Percentiles rank a stretch among this genome's conserved stretches.
Evolutionary conservation across 2,888 invertebrate genomes (phyloP).

Genomic region (Nycteola revayana): DNA sequence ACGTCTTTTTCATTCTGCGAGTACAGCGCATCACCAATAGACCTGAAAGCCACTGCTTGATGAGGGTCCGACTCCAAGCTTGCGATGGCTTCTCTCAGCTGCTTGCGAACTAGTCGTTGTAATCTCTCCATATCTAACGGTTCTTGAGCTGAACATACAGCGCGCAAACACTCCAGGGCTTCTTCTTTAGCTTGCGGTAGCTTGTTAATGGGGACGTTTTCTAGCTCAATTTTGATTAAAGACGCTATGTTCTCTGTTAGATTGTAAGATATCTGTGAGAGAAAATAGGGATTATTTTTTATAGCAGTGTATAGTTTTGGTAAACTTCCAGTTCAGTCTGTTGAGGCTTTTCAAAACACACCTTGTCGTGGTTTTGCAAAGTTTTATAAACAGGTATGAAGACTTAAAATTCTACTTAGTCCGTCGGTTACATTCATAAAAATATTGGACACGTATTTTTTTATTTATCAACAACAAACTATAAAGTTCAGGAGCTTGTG

Average conservation of each 20-base stretch:
- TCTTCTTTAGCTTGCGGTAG: constrained; percentile 83
- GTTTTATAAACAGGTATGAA: too few relatives aligned
- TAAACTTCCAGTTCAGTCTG: too few relatives aligned
- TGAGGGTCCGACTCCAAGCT: constrained; percentile 90
- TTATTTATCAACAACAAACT: too few relatives aligned
- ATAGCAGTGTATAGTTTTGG: too few relatives aligned
- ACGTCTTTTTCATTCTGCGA: constrained; percentile 88
- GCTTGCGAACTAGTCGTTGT: constrained; percentile 86
- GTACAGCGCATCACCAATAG: constrained; percentile 92
- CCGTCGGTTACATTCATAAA: too few relatives aligned
- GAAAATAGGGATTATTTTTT: too few relatives aligned
- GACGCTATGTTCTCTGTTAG: constrained; percentile 88
- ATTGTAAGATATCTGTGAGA: constrained; percentile 84
- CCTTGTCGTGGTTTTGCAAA: too few relatives aligned
- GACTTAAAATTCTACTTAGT: too few relatives aligned
- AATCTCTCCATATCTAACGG: constrained; percentile 89
- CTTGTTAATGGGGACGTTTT: constrained; percentile 88
- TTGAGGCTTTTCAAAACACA: too few relatives aligned
- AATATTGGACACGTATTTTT: too few relatives aligned
- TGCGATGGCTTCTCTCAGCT: constrained; percentile 85
- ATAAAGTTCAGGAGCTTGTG: too few relatives aligned
- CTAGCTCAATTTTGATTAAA: constrained; percentile 86
- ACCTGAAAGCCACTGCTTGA: constrained; percentile 87
- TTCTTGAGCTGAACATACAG: constrained; percentile 55
- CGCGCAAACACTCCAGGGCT: constrained; percentile 58